Evolutionary conservation across 2,113 vertebrate species (phyloP), one percentile per base, ranked within the genome.

Genomic region (Trichechus manatus): DNA sequence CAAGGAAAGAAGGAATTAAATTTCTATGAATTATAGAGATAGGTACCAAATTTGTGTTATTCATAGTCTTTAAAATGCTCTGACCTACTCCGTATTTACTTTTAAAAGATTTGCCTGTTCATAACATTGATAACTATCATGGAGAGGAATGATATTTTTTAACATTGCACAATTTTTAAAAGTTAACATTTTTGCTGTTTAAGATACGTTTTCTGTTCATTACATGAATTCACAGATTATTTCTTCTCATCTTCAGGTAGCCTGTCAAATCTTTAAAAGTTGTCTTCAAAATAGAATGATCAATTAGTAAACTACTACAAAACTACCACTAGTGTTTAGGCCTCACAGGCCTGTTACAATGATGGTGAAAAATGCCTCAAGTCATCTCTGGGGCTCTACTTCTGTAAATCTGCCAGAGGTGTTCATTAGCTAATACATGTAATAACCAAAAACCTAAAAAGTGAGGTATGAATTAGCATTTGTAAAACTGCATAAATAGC

Each of bases 401-500:
- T 78, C 56, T 61, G 63, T 74, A 85, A 86, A 66, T 66, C 33
- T 72, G 31, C 36, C 84, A 92, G 31, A 92, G 20, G 42, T 89
- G 86, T 50, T 89, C 22, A 72, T 66, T 89, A 86, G 81, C 59
- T 77, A 89, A 89, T 84, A 33, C 75, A 29, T 63, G 0, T 85
- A 94, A 93, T 50, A 53, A 94, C 44, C n/a, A 95, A 94, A 68
- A 19, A 64, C 59, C 79, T 93, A 93, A 56, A 95, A 88, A 81
- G n/a, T 79, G 10, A 96, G 93, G 44, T 90, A 87, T 39, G 83
- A 96, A 95, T 94, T 84, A 90, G n/a, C 4, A 90, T 17, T 74
- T 79, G 56, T 93, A 79, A 74, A 95, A 47, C 91, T 44, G 4
- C 4, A 79, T 33, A 92, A 29, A 85, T 86, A 94, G 50, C n/a